Evolutionary conservation across 2,888 invertebrate species (phyloP), one percentile per base, ranked within the genome.

Genomic region (Platypus cylindrus): DNA sequence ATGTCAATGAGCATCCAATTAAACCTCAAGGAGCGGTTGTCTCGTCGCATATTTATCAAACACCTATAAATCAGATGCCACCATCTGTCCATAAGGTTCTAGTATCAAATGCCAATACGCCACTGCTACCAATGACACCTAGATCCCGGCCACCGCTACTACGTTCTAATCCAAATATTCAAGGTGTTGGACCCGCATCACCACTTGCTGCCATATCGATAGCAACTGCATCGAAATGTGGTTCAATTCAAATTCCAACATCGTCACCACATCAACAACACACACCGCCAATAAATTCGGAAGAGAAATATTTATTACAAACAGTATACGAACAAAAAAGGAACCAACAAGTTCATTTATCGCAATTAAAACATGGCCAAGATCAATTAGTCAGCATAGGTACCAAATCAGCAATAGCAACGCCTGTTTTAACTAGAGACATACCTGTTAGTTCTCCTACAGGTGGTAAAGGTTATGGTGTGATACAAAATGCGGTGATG

Each of bases 1-100:
- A n/a, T n/a, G n/a, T n/a, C n/a, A 67, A 62, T 46, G 67, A 71
- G 1, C 73, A 72, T 13, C 71, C 71, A 3, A 55, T 75, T 2
- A 75, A 75, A 48, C 74, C 75, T 2, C 75, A 75, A 42, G 56
- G 59, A 45, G 56, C 56, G n/a, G 52, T 53, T 3, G 53, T 55
- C n/a, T 46, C 49, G n/a, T 43, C 47, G 26, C 31, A 36, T 5
- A 30, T 43, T 17, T 30, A 23, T 9, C 28, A 28, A 8, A 24
- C 13, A 3, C 5, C 15, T 3, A 11, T 32, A 22, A 22, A 32
- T 11, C 32, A 32, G 22, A 23, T 32, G 16, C 29, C 40, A 4
- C 26, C 33, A 9, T 28, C 32, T 14, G 20, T 37, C 31, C 31
- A 27, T 8, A 32, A 8, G 8, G 32, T 34, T 17, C 34, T 37